A percentile compares a stretch with the other conserved stretches of the same genome.
These are phyloP conservation scores for Neotoma lepida DNA, from an alignment of 2,113 vertebrate species.

Conservation along the genomic window DNA sequence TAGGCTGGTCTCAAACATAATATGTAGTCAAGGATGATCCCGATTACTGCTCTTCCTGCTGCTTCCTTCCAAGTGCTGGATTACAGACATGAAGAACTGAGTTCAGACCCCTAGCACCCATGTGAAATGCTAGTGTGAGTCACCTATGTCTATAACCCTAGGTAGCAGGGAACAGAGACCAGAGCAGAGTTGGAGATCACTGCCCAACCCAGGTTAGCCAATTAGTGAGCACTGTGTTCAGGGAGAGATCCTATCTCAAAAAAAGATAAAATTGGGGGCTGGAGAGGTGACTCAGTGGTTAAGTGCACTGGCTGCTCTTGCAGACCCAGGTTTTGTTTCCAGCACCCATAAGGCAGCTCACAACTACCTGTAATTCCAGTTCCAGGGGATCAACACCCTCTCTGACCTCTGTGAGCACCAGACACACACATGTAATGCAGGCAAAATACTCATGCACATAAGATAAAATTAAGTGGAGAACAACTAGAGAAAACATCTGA, in stretches of 20 bases:
- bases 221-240: background rate
- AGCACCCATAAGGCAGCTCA: background rate
- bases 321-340: background rate
- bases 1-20: too few relatives aligned
- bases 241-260: background rate
- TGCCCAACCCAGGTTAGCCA: background rate
- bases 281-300: background rate
- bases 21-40: background rate
- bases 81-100: background rate
- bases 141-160: background rate
- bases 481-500: background rate
- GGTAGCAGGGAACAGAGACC: background rate
- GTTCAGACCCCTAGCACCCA: background rate
- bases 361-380: background rate
- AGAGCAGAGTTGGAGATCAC: background rate
- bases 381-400: background rate
- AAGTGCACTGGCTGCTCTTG: background rate
- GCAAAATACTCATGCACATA: background rate
- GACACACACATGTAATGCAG: background rate
- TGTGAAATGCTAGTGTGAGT: background rate
- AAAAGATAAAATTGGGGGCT: background rate
- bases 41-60: background rate
- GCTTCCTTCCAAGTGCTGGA: background rate
- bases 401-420: background rate
- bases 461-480: background rate